These are phyloP conservation scores for Ridgeia piscesae DNA, from an alignment of 1,140 invertebrate species.

Conservation along the genomic window DNA sequence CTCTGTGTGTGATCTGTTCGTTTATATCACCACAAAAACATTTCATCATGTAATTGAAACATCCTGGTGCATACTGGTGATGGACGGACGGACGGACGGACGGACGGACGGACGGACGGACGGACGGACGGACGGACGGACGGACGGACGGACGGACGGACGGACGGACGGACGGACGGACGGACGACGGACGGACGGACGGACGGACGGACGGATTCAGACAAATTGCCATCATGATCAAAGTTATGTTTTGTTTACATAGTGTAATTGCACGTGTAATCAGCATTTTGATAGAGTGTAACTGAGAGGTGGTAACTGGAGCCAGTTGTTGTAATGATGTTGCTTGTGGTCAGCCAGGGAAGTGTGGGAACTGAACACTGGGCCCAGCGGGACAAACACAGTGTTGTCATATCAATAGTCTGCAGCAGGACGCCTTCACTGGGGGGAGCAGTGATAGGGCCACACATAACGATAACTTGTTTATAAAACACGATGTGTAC, in stretches of 20 bases:
- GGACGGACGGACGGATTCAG: neutral
- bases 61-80: neutral
- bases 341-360: neutral
- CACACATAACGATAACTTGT: too few species aligned
- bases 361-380: neutral
- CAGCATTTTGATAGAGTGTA: neutral
- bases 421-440: too few species aligned
- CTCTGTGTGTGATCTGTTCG: neutral
- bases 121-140: neutral
- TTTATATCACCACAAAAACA: neutral
- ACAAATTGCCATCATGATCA: neutral
- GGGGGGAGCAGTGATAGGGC: too few species aligned
- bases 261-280: neutral
- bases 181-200: neutral
- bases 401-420: neutral
- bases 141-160: neutral
- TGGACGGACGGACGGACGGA: neutral
- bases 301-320: neutral
- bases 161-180: neutral
- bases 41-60: neutral
- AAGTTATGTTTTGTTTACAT: neutral
- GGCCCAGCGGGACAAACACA: neutral
- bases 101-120: neutral
- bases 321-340: neutral
- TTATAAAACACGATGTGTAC: too few species aligned